Evolutionary conservation across 2,888 invertebrate species (phyloP).

Genomic region (Mythimna albipuncta): DNA sequence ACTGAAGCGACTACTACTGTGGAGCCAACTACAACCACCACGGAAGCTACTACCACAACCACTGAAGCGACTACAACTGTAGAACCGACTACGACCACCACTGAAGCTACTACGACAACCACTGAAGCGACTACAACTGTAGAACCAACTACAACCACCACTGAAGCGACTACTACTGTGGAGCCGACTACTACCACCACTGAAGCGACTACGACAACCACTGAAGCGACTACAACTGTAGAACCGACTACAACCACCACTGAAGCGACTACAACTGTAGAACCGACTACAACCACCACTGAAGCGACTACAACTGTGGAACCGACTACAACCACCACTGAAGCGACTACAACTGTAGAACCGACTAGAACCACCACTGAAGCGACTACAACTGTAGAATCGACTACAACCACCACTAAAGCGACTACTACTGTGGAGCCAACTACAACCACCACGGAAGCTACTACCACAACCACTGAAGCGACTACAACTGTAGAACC

Average conservation of each 20-base stretch:
- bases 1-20: too few relatives aligned
- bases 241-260: not conserved
- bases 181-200: not conserved
- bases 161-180: too few relatives aligned
- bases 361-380: not conserved
- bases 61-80: too few relatives aligned
- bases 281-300: too few relatives aligned
- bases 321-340: not conserved
- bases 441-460: too few relatives aligned
- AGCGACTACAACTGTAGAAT: too few relatives aligned
- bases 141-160: not conserved
- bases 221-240: too few relatives aligned
- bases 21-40: not conserved
- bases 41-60: not conserved
- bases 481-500: not conserved
- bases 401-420: not conserved
- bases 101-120: not conserved
- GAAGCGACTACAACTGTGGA: too few relatives aligned
- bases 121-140: not conserved
- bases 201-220: too few relatives aligned
- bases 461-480: too few relatives aligned
- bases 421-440: not conserved
- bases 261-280: too few relatives aligned
- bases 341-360: not conserved
- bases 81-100: too few relatives aligned